Percentiles rank a stretch among this genome's conserved stretches.
Conservation (phyloP, 92 coral and sea anemone genomes). For the Anthopleura xanthogrammica region DNA sequence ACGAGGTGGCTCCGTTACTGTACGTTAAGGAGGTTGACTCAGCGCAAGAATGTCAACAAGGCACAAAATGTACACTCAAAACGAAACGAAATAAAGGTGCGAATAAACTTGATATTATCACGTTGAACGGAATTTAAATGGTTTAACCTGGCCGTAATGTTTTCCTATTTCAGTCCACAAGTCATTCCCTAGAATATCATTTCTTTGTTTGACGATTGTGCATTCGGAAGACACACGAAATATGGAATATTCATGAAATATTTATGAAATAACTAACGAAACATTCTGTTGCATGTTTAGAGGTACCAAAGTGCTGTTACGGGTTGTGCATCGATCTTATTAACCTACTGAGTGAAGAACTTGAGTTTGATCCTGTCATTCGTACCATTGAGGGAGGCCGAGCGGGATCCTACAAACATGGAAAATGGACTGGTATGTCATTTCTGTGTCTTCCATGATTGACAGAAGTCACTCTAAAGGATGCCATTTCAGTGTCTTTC, state of each 20-base stretch:
- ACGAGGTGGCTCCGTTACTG: conserved; percentile 41
- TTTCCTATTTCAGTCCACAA: background rate
- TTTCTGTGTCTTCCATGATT: too few relatives aligned
- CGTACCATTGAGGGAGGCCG: conserved; percentile 32
- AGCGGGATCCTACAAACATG: conserved; percentile 32
- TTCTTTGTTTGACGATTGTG: too few relatives aligned
- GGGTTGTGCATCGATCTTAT: conserved; percentile 46
- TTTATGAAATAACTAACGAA: background rate
- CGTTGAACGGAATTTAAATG: too few relatives aligned
- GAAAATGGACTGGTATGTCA: conserved; percentile 37
- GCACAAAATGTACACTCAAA: conserved; percentile 19
- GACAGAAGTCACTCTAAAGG: too few relatives aligned
- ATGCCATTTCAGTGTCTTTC: too few relatives aligned
- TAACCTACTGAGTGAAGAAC: conserved; percentile 22
- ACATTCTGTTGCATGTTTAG: background rate
- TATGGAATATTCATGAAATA: background rate
- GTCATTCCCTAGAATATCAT: too few relatives aligned
- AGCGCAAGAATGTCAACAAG: conserved; percentile 17
- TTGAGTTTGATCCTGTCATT: conserved; percentile 29
- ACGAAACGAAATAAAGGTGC: conserved; percentile 10
- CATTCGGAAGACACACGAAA: too few relatives aligned
- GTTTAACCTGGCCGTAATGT: background rate
- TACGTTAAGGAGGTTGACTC: conserved; percentile 26
- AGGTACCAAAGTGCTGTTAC: conserved; percentile 19
- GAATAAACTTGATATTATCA: background rate